Conservation (phyloP, 1,140 invertebrate species). For the Eurosta solidaginis region DNA sequence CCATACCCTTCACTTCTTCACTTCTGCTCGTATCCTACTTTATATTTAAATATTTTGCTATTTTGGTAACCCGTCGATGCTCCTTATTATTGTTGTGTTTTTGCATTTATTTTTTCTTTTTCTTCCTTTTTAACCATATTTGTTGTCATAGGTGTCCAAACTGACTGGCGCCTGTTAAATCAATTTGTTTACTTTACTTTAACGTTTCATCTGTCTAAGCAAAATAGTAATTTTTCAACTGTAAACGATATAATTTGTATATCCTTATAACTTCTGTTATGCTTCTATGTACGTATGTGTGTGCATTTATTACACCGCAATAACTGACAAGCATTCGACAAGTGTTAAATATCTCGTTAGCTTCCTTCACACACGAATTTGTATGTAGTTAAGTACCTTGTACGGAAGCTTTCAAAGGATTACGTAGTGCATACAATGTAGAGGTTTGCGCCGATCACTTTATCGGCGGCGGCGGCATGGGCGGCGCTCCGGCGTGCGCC, state of each 20-base stretch:
- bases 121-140: too few relatives aligned
- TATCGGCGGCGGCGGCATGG: too few relatives aligned
- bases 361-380: neutral
- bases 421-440: too few relatives aligned
- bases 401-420: too few relatives aligned
- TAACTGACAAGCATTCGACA: neutral
- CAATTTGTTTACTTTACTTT: neutral
- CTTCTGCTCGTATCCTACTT: too few relatives aligned
- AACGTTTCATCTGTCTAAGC: neutral
- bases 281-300: neutral
- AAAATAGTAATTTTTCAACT: neutral
- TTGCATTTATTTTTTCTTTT: neutral
- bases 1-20: too few relatives aligned
- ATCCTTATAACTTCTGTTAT: neutral
- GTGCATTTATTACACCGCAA: neutral
- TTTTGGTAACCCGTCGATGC: too few relatives aligned
- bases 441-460: too few relatives aligned
- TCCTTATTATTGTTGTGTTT: neutral
- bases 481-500: too few relatives aligned
- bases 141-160: constrained; percentile 5
- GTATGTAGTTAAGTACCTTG: too few relatives aligned
- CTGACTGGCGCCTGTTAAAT: constrained; percentile 9
- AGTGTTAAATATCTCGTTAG: neutral
- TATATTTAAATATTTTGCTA: too few relatives aligned
- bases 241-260: neutral